Percentiles rank a stretch among this genome's conserved stretches.
Conservation (phyloP, 2,113 vertebrate species). For the Macroglossus sobrinus region DNA sequence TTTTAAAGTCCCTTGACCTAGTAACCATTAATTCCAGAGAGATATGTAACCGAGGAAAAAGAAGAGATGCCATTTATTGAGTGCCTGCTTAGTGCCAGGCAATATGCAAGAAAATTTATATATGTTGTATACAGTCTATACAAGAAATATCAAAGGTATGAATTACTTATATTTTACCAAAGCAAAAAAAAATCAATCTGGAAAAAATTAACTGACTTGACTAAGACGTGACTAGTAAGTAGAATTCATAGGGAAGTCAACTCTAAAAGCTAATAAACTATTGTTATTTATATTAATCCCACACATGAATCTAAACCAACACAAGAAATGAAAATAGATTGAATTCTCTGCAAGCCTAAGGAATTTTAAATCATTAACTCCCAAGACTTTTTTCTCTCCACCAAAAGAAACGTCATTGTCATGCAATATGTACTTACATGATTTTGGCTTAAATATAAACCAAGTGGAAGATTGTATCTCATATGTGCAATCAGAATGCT, state of each 20-base stretch:
- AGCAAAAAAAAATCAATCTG: not conserved
- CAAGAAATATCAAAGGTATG: not conserved
- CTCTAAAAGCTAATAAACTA: not conserved
- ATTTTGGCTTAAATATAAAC: not conserved
- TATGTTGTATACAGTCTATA: no score
- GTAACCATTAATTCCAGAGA: not conserved
- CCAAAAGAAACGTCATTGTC: not conserved
- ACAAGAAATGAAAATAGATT: not conserved
- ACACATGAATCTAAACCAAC: not conserved
- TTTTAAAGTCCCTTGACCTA: not conserved
- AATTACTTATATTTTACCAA: not conserved
- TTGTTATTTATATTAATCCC: not conserved
- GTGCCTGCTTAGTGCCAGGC: not conserved
- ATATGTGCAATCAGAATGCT: accelerated
- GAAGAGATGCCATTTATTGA: not conserved
- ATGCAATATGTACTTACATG: not conserved
- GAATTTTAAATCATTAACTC: not conserved
- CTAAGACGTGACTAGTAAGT: not conserved
- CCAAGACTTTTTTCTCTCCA: accelerated
- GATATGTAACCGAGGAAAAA: not conserved
- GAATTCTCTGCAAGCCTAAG: not conserved
- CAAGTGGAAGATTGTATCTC: not conserved
- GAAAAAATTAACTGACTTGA: not conserved
- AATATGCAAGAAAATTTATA: not conserved
- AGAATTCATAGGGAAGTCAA: accelerated